These are phyloP conservation scores for Gavialis gangeticus DNA, from an alignment of 2,113 vertebrate species.

Conservation along the genomic window DNA sequence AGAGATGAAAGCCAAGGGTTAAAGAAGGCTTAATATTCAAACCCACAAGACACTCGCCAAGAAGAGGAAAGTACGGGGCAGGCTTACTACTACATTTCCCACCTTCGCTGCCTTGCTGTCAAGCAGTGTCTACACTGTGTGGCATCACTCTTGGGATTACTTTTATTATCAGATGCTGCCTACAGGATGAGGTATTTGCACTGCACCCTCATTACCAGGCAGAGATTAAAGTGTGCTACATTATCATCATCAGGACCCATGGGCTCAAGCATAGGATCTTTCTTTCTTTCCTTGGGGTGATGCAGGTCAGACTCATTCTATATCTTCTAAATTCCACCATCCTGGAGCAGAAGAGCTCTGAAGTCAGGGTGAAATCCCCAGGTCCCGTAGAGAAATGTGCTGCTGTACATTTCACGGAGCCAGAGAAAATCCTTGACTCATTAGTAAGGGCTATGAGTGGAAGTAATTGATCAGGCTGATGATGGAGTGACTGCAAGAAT, in stretches of 20 bases:
- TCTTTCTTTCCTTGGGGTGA: neutral
- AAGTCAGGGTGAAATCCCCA: neutral
- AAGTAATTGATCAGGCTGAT: neutral
- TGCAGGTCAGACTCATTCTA: neutral
- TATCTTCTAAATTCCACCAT: neutral
- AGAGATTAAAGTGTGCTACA: neutral
- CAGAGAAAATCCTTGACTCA: neutral
- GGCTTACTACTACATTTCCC: neutral
- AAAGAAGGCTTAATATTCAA: neutral
- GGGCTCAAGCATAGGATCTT: neutral
- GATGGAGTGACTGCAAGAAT: neutral
- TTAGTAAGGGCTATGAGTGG: neutral
- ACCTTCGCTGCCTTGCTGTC: neutral
- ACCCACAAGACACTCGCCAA: neutral
- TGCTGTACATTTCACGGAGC: neutral
- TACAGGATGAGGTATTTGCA: neutral
- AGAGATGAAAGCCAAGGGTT: neutral
- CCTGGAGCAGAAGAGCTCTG: neutral
- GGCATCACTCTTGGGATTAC: neutral
- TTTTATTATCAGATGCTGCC: neutral
- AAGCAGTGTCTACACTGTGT: neutral
- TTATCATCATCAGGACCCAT: neutral
- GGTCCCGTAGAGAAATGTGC: neutral
- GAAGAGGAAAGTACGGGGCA: neutral
- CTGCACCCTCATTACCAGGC: neutral